Conservation (phyloP, 2,113 vertebrate species). For the Tricholaema leucomelas region DNA sequence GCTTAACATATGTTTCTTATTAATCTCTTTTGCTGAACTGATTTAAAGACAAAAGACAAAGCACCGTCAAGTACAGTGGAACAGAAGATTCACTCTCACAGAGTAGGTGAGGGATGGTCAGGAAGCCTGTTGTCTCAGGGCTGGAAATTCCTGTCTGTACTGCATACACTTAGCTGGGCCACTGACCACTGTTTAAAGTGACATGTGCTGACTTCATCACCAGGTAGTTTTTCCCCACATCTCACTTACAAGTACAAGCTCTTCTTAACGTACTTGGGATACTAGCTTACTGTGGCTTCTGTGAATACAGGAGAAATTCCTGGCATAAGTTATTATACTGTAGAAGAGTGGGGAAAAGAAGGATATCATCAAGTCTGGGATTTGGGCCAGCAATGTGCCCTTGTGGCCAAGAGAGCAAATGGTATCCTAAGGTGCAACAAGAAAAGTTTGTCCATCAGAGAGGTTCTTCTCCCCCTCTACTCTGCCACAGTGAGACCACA, state of each 20-base stretch:
- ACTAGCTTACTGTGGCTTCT: neutral
- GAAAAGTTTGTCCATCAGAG: too few relatives aligned
- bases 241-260: neutral
- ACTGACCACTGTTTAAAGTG: conserved; percentile 45
- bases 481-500: too few relatives aligned
- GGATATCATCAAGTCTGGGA: neutral
- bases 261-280: neutral
- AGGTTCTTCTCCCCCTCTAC: too few relatives aligned
- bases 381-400: neutral
- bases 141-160: conserved; percentile 47
- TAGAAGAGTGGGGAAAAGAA: neutral
- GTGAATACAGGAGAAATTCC: neutral
- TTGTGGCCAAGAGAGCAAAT: too few relatives aligned
- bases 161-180: conserved; percentile 5
- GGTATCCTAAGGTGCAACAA: too few relatives aligned
- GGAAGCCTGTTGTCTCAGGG: neutral
- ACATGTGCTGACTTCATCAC: neutral
- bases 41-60: neutral
- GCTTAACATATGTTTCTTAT: neutral
- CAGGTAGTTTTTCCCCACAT: neutral
- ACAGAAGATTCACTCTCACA: neutral
- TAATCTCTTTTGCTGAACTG: neutral
- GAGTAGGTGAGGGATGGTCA: neutral
- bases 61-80: neutral
- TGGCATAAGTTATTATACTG: neutral